A percentile compares a stretch with the other conserved stretches of the same genome.
These are phyloP conservation scores for Paragorgia papillata DNA, from an alignment of 92 coral and sea anemone species.

Conservation along the genomic window DNA sequence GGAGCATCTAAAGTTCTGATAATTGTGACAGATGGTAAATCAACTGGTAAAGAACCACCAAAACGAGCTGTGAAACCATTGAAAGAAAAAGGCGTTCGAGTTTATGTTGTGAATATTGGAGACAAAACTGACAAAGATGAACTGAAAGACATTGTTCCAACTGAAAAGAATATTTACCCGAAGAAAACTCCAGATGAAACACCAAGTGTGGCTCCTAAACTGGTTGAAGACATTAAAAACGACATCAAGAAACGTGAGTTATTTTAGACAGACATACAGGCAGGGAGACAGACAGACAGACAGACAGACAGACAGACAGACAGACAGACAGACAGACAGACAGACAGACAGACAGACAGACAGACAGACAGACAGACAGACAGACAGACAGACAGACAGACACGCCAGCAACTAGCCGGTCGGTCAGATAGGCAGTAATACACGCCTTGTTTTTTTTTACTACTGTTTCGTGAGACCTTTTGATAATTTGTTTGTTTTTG, in stretches of 20 bases:
- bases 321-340: slow-evolving; percentile 33
- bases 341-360: slow-evolving; percentile 6
- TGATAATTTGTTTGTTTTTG: no score
- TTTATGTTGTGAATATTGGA: slow-evolving; percentile 77
- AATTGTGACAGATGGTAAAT: slow-evolving; percentile 70
- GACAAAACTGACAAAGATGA: slow-evolving; percentile 53
- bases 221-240: slow-evolving; percentile 57
- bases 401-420: no score
- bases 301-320: background rate
- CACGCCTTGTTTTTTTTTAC: background rate
- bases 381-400: background rate
- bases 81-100: slow-evolving; percentile 63
- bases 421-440: no score
- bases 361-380: slow-evolving; percentile 19
- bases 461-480: no score
- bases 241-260: slow-evolving; percentile 70
- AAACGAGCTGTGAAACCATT: slow-evolving; percentile 56
- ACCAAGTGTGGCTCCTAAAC: slow-evolving; percentile 45
- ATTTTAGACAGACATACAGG: background rate
- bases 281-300: background rate
- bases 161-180: slow-evolving; percentile 45
- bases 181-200: slow-evolving; percentile 30
- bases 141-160: slow-evolving; percentile 51
- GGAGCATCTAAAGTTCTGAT: slow-evolving; percentile 63
- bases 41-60: slow-evolving; percentile 46